Conservation (phyloP, 2,797 vertebrate species). For the Chloroceryle amazona region DNA sequence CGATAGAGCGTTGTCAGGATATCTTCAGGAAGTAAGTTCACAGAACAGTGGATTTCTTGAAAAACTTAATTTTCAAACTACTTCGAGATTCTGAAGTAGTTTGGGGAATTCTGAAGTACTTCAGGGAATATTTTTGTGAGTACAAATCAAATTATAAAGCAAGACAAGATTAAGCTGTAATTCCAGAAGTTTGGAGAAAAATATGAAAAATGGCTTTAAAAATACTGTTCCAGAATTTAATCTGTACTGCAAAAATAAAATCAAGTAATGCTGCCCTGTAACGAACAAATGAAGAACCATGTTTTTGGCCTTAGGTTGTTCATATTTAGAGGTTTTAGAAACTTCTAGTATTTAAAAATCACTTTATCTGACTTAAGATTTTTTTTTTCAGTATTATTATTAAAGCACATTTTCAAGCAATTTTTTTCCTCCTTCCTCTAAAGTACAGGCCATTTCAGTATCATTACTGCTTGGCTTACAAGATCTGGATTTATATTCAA, state of each 20-base stretch:
- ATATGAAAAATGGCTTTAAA: background rate
- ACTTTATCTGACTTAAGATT: background rate
- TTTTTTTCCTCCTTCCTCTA: background rate
- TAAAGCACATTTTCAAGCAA: background rate
- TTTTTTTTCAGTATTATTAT: background rate
- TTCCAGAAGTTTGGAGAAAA: background rate
- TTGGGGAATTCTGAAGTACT: no score
- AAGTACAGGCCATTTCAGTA: background rate
- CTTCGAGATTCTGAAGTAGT: background rate
- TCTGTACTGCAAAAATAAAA: background rate
- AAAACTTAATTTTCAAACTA: background rate
- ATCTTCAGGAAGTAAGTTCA: constrained; percentile 91
- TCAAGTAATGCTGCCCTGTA: background rate
- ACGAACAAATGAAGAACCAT: background rate
- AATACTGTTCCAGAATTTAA: background rate
- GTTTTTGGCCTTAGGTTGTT: background rate
- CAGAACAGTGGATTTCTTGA: background rate
- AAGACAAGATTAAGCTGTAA: background rate
- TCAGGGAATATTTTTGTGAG: background rate
- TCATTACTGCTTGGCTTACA: background rate
- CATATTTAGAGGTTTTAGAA: background rate
- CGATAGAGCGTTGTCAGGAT: constrained; percentile 91
- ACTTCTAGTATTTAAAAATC: background rate
- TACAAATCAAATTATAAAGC: background rate
- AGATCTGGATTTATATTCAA: background rate